A percentile compares a stretch with the other conserved stretches of the same genome.
Evolutionary conservation across 2,888 invertebrate genomes (phyloP).

Genomic region (Diaperis boleti): DNA sequence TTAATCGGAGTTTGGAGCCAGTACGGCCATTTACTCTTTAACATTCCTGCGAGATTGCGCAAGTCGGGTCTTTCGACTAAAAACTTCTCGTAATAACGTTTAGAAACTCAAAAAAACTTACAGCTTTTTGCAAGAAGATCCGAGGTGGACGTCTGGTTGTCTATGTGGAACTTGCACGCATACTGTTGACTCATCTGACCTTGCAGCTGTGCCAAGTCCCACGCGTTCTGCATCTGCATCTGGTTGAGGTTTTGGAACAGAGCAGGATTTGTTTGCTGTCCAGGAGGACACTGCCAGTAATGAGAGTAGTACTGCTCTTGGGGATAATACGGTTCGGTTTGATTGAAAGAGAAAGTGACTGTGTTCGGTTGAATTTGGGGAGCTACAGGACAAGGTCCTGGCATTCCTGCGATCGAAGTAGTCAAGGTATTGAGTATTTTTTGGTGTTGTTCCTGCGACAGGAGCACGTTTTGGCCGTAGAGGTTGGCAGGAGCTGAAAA

Average conservation of each 20-base stretch:
- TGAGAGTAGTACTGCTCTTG: no score
- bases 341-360: constrained; percentile 45
- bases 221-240: constrained; percentile 7
- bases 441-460: constrained; percentile 54
- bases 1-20: constrained; percentile 11
- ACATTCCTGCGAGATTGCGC: constrained; percentile 34
- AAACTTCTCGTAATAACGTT: constrained; percentile 20
- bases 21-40: constrained; percentile 6
- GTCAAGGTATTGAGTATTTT: constrained; percentile 51
- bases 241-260: constrained; percentile 6
- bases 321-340: constrained; percentile 19
- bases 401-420: constrained; percentile 49
- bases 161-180: constrained; percentile 52
- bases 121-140: constrained; percentile 48
- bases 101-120: constrained; percentile 34
- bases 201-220: constrained; percentile 45
- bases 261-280: neutral
- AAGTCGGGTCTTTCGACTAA: constrained; percentile 46
- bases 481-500: constrained; percentile 49
- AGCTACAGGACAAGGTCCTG: constrained; percentile 16
- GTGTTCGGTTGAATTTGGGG: constrained; percentile 38
- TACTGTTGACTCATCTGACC: constrained; percentile 51
- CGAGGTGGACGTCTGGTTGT: constrained; percentile 51
- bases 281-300: neutral
- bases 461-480: constrained; percentile 51